These are phyloP conservation scores for Spisula solida DNA, from an alignment of 2,888 invertebrate genomes.

Conservation along the genomic window DNA sequence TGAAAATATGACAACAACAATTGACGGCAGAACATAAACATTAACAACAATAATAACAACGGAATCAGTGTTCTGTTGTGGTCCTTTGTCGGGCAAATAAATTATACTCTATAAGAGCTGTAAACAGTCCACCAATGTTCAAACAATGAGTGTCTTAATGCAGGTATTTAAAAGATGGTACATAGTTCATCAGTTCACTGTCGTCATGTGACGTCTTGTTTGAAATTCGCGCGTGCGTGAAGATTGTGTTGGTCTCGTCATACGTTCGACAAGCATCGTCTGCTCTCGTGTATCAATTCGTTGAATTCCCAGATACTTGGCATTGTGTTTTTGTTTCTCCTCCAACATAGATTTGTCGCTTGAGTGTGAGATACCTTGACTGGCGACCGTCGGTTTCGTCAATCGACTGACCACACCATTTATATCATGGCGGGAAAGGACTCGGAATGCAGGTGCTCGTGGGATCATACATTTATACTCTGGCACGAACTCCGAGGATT, in stretches of 20 bases:
- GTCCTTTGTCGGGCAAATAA: not conserved
- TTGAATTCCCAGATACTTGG: slow-evolving; percentile 75
- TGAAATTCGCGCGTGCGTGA: slow-evolving; percentile 76
- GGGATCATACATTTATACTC: slow-evolving; percentile 81
- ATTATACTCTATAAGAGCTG: not conserved
- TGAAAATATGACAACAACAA: too few relatives aligned
- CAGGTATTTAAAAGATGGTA: not conserved
- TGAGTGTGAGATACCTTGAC: slow-evolving; percentile 69
- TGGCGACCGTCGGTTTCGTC: slow-evolving; percentile 75
- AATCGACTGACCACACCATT: slow-evolving; percentile 75
- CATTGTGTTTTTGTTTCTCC: slow-evolving; percentile 67
- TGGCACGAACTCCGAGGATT: slow-evolving; percentile 78
- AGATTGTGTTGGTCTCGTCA: slow-evolving; percentile 77
- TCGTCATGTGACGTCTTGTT: slow-evolving; percentile 57
- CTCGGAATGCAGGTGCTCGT: slow-evolving; percentile 81
- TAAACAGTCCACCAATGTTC: not conserved
- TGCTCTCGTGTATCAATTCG: slow-evolving; percentile 72
- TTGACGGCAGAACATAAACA: not conserved
- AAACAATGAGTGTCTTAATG: not conserved
- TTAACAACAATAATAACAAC: not conserved
- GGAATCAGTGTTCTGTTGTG: not conserved
- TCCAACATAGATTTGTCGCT: slow-evolving; percentile 72
- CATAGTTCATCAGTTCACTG: slow-evolving; percentile 2
- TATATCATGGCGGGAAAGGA: slow-evolving; percentile 78
- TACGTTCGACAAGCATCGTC: slow-evolving; percentile 74